These are phyloP conservation scores for Merops nubicus DNA, from an alignment of 2,113 vertebrate species.

Conservation along the genomic window DNA sequence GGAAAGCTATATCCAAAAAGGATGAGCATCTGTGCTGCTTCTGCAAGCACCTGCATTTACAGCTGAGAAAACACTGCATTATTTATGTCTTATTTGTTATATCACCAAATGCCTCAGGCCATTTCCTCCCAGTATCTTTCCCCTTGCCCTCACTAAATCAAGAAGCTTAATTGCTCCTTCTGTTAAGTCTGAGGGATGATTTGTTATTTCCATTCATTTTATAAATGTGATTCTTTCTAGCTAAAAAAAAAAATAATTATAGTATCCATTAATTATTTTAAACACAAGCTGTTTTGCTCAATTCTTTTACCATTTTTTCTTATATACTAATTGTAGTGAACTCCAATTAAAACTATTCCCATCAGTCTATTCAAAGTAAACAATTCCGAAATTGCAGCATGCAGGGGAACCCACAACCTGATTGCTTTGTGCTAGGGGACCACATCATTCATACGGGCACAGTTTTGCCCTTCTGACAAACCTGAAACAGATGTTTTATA, in stretches of 20 bases:
- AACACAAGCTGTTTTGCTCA: not conserved
- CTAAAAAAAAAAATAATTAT: not conserved
- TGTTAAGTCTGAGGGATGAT: not conserved
- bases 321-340: not conserved
- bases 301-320: not conserved
- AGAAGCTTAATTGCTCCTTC: not conserved
- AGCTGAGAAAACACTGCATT: not conserved
- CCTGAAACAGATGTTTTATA: not conserved
- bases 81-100: not conserved
- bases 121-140: not conserved
- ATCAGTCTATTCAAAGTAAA: not conserved
- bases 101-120: not conserved
- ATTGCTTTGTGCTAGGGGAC: not conserved
- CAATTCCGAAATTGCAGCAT: not conserved
- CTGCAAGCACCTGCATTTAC: not conserved
- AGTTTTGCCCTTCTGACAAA: not conserved
- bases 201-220: not conserved
- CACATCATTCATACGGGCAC: not conserved
- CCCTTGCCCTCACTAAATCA: not conserved
- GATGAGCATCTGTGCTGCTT: not conserved
- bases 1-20: not conserved
- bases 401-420: not conserved
- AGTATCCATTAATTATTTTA: not conserved
- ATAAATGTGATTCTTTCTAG: not conserved
- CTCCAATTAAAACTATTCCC: not conserved